Evolutionary conservation across 2,113 vertebrate genomes (phyloP), one percentile per base, ranked within the genome.

Genomic region (Myrmecobius fasciatus): DNA sequence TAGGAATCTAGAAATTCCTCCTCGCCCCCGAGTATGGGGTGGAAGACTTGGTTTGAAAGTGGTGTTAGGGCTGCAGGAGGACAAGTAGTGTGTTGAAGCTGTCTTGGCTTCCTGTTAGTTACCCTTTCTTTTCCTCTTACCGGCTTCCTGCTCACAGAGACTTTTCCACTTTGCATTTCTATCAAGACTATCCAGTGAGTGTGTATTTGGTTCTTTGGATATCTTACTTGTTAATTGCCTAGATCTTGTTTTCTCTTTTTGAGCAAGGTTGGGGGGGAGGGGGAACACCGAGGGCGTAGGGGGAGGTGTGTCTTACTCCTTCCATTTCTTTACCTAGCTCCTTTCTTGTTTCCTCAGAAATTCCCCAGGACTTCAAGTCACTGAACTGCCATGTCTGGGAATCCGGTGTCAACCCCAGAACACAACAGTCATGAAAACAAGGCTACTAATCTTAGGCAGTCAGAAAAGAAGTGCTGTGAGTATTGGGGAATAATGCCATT

Each of bases 401-500:
- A 96, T 52, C 89, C 1, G 46, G 36, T 91, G 28, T 92, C 93
- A 95, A 94, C 95, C 54, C 51, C 95, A 52, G 97, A 97, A 89
- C 91, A 90, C 48, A 91, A 94, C 95, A 51, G 51, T 92, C 52
- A 28, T 92, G 98, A 98, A 97, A 95, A 89, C 90, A 98, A 98
- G 88, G 1, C 92, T 60, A 92, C 97, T 47, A 96, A 92, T 52
- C 95, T 97, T 43, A 98, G 98, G 54, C 97, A 83, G 52, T 95
- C 98, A 0, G 98, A 98, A 51, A 99, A 99, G 97, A 98, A 98
- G 95, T 98, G 99, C 95, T 99, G 98, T 99, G 97, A 99, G 99
- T 99, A 93, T 92, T 89, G 93, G 92, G 54, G 47, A 91, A 92
- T 47, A 83, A 83, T 43, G n/a, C 17, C n/a, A 83, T 83, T 43